Conservation (phyloP, 2,888 invertebrate genomes). For the Linnaemya tessellans region DNA sequence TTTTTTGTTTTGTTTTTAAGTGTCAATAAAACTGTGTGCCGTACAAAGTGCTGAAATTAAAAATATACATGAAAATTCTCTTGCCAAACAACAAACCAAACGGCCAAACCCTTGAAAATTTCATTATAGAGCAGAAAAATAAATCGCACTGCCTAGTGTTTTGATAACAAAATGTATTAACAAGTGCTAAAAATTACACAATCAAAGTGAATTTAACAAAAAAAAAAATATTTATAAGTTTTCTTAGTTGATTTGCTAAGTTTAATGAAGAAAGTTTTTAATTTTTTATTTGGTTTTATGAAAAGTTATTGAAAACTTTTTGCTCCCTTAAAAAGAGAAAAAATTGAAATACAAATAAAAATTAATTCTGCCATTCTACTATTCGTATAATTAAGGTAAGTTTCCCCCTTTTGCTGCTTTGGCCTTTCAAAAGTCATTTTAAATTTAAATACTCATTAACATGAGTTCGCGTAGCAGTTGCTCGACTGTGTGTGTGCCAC, state of each 20-base stretch:
- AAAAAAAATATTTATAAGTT: background rate
- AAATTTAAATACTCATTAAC: constrained; percentile 10
- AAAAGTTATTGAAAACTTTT: background rate
- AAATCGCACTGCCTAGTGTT: constrained; percentile 1
- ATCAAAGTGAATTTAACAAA: background rate
- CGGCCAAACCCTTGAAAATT: constrained; percentile 53
- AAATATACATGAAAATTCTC: constrained; percentile 38
- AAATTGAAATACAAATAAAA: constrained; percentile 13
- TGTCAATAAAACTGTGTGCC: constrained; percentile 31
- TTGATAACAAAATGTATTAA: constrained; percentile 4
- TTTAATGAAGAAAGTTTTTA: background rate
- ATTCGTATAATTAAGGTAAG: constrained; percentile 54
- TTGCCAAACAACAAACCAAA: constrained; percentile 23
- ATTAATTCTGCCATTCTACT: constrained; percentile 50
- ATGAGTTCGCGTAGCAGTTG: background rate
- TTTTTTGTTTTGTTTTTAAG: constrained; percentile 15
- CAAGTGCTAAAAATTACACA: constrained; percentile 28
- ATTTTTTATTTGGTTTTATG: background rate
- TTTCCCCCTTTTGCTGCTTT: background rate
- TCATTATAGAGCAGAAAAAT: constrained; percentile 9
- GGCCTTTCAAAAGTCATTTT: constrained; percentile 8
- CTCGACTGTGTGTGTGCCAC: background rate
- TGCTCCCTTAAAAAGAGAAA: background rate
- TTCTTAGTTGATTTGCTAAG: background rate
- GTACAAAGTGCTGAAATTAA: constrained; percentile 6